phyloP scores from a whole-genome alignment of 1,140 invertebrate genomes.

The Habropoda laboriosa region DNA sequence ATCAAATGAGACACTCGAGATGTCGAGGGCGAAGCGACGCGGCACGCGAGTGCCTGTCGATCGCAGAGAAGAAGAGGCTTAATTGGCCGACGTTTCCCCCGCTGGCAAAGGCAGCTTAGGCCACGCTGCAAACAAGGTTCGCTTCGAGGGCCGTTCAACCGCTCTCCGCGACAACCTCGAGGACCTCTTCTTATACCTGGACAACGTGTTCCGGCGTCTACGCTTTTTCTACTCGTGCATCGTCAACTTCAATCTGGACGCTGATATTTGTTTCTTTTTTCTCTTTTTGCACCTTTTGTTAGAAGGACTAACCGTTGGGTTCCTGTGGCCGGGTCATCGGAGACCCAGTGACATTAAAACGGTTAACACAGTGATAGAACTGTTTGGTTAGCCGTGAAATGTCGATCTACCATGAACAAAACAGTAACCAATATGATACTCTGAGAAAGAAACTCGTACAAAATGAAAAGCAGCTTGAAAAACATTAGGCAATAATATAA shows the following conservation, averaged over 20 bases:
- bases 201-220: slow-evolving; percentile 36
- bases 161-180: slow-evolving; percentile 48
- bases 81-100: slow-evolving; percentile 55
- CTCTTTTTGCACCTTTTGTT: neutral
- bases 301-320: too few relatives aligned
- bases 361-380: too few relatives aligned
- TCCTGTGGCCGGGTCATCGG: too few relatives aligned
- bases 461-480: too few relatives aligned
- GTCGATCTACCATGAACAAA: too few relatives aligned
- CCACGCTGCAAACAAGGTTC: slow-evolving; percentile 52
- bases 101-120: slow-evolving; percentile 7
- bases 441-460: too few relatives aligned
- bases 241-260: neutral
- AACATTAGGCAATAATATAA: too few relatives aligned
- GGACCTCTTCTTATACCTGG: slow-evolving; percentile 32
- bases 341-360: too few relatives aligned
- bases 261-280: too few relatives aligned
- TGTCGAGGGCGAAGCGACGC: slow-evolving; percentile 20
- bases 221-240: neutral
- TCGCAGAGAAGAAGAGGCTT: slow-evolving; percentile 49
- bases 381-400: too few relatives aligned
- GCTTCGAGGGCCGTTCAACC: slow-evolving; percentile 59
- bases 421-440: too few relatives aligned
- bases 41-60: slow-evolving; percentile 57
- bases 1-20: slow-evolving; percentile 31